These are phyloP conservation scores for Morpho helenor DNA, from an alignment of 2,888 invertebrate genomes.

Conservation along the genomic window DNA sequence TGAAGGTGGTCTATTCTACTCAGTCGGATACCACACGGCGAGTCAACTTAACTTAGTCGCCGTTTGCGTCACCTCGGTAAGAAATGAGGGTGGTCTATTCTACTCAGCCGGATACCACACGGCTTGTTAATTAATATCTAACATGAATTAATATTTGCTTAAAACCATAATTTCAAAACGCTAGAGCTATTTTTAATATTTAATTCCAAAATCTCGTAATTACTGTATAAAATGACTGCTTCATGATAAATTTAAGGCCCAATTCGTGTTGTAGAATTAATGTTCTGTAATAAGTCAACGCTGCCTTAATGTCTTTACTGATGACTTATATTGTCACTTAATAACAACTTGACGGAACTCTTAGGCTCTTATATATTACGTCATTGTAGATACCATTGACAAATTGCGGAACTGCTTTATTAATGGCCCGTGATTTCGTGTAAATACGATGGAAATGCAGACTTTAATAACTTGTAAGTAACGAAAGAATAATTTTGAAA, in stretches of 20 bases:
- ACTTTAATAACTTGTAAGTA: neutral
- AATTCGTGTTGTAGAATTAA: conserved; percentile 52
- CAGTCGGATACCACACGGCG: too few relatives aligned
- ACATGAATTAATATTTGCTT: too few relatives aligned
- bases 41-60: too few relatives aligned
- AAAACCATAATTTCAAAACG: too few relatives aligned
- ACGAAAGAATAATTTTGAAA: neutral
- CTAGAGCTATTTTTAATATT: conserved; percentile 5
- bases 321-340: conserved; percentile 40
- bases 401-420: conserved; percentile 3
- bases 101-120: too few relatives aligned
- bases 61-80: too few relatives aligned
- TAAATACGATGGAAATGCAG: neutral
- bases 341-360: conserved; percentile 18
- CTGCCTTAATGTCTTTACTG: conserved; percentile 37
- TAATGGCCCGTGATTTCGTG: neutral
- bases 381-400: conserved; percentile 4
- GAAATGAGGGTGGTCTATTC: too few relatives aligned
- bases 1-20: too few relatives aligned
- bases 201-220: conserved; percentile 31
- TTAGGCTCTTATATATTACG: conserved; percentile 9
- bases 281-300: conserved; percentile 53
- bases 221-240: conserved; percentile 49
- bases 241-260: conserved; percentile 46
- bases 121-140: too few relatives aligned